Evolutionary conservation across 2,113 vertebrate genomes (phyloP), one percentile per base, ranked within the genome.

Genomic region (Alexandromys fortis): DNA sequence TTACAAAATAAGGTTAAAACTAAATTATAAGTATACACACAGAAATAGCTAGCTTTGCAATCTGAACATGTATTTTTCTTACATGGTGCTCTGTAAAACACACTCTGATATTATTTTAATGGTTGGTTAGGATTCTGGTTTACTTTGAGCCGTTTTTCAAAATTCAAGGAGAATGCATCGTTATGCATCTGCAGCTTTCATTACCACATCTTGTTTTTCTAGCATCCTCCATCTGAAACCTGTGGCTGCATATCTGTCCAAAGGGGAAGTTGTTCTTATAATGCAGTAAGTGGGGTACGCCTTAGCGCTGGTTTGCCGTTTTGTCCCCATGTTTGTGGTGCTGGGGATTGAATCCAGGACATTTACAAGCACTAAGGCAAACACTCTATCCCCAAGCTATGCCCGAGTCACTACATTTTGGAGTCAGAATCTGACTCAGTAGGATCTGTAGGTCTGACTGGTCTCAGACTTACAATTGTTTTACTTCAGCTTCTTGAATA

Each of bases 111-210:
- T 65, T 76, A 89, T 77, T 94, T 92, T 72, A 83, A 90, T 88
- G 42, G 13, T 63, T 90, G 16, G 42, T 89, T 93, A 63, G 45
- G 78, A 72, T 93, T 95, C 65, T 86, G 49, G 58, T 82, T 96
- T 92, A 65, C 33, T 38, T 82, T 30, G 91, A 93, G 63, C 24
- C 11, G 8, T 58, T 65, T 94, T 72, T 72, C 38, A 86, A 90
- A 86, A 86, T 83, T 22, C 49, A 89, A 92, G 47, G 76, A 92
- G 26, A 49, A 61, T 58, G 4, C 17, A n/a, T 86, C 49, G 2
- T 83, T 42, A 38, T 26, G 38, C 5, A 63, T n/a, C 38, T 11
- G 28, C 65, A 65, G 35, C 24, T 67, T 94, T 96, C 49, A 87
- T 81, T 12, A 68, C 7, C 4, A 75, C 21, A 58, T 77, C n/a